phyloP scores from a whole-genome alignment of 2,888 invertebrate species.

The Chesias legatella region DNA sequence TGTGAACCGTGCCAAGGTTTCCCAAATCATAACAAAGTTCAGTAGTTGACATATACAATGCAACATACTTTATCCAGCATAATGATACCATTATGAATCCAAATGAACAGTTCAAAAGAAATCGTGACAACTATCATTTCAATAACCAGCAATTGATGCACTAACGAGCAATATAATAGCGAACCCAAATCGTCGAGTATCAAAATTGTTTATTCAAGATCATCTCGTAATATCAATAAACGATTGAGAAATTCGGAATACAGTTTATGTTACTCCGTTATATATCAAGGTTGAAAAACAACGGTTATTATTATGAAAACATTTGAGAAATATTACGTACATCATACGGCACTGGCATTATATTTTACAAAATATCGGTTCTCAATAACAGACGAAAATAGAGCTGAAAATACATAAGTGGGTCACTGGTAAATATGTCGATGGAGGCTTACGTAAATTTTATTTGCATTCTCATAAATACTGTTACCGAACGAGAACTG shows the following conservation, averaged over 20 bases:
- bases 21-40: slow-evolving; percentile 36
- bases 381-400: slow-evolving; percentile 29
- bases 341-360: slow-evolving; percentile 34
- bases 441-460: slow-evolving; percentile 38
- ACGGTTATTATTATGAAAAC: slow-evolving; percentile 59
- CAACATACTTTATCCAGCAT: slow-evolving; percentile 29
- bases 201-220: slow-evolving; percentile 47
- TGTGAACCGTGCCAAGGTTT: slow-evolving; percentile 34
- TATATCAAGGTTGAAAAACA: slow-evolving; percentile 64
- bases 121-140: slow-evolving; percentile 47
- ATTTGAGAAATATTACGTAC: slow-evolving; percentile 43
- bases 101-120: slow-evolving; percentile 44
- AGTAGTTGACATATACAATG: slow-evolving; percentile 37
- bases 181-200: slow-evolving; percentile 45
- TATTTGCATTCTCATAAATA: slow-evolving; percentile 45
- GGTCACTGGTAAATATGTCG: slow-evolving; percentile 34
- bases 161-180: slow-evolving; percentile 58
- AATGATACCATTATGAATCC: slow-evolving; percentile 40
- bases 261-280: slow-evolving; percentile 37
- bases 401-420: slow-evolving; percentile 20
- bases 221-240: slow-evolving; percentile 56
- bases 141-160: slow-evolving; percentile 37
- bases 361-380: slow-evolving; percentile 28
- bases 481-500: slow-evolving; percentile 29
- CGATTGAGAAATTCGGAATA: slow-evolving; percentile 44